Conservation (phyloP, 2,888 invertebrate species). For the Buathra laborator region DNA sequence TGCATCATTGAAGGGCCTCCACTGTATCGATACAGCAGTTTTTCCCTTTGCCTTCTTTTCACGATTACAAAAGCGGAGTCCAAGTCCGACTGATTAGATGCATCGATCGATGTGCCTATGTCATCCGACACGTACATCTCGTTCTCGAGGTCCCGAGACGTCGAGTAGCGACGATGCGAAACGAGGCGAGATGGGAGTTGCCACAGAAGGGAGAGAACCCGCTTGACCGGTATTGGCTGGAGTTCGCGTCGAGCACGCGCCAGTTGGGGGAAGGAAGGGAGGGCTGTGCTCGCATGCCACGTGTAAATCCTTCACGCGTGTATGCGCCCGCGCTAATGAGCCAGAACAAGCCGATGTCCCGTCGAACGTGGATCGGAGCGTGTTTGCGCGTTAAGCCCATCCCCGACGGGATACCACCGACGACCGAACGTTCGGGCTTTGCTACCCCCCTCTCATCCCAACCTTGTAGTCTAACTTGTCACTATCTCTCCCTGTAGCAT, state of each 20-base stretch:
- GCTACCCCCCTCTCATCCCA: constrained; percentile 50
- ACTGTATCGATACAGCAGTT: neutral
- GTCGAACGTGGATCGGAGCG: constrained; percentile 70
- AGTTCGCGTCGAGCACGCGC: constrained; percentile 40
- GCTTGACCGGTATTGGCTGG: constrained; percentile 42
- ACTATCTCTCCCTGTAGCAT: neutral
- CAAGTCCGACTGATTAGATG: constrained; percentile 24
- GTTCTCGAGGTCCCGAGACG: constrained; percentile 21
- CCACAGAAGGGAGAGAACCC: constrained; percentile 7
- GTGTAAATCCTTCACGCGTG: constrained; percentile 81
- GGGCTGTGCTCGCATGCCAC: constrained; percentile 63
- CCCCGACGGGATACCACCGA: constrained; percentile 73
- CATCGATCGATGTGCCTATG: constrained; percentile 15
- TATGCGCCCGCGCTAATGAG: constrained; percentile 80
- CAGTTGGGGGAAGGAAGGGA: constrained; percentile 20
- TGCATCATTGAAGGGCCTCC: neutral
- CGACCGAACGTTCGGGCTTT: constrained; percentile 57
- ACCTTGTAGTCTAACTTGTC: constrained; percentile 26
- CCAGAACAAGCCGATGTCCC: constrained; percentile 77
- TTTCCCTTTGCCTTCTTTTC: neutral
- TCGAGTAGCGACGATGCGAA: constrained; percentile 52
- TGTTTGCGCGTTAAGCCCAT: constrained; percentile 76
- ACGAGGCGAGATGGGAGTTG: constrained; percentile 48
- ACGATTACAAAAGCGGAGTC: neutral
- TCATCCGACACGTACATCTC: constrained; percentile 40